Evolutionary conservation across 1,140 invertebrate species (phyloP), one percentile per base, ranked within the genome.

Genomic region (Conopomorpha cramerella): DNA sequence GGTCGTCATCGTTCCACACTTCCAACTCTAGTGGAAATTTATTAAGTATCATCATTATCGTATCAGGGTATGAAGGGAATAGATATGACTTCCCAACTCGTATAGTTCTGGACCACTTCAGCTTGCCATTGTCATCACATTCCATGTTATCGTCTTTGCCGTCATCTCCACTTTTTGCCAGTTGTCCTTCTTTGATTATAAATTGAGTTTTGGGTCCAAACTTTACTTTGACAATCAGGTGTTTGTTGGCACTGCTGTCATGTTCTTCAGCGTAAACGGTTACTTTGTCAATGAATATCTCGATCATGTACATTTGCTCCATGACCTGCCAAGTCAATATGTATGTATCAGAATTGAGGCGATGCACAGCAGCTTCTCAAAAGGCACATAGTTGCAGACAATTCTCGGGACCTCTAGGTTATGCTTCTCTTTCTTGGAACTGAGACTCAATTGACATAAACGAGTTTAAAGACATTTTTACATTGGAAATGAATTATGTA

Each of bases 281-380:
- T 8, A 76, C 55, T 52, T 61, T 65, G 55, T 76, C 62, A 42
- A 76, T 60, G 51, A 76, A 70, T 58, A 76, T 71, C 43, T 76
- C 71, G 43, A 76, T 33, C 55, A 76, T 50, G 58, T 72, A 76
- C 52, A 76, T 62, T 72, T 76, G 71, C 60, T 76, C 67, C 70
- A 76, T 76, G 58, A 76, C 55, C 70, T 76, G 70, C 43, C 39
- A 55, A 71, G 45, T 55, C 55, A 70, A 73, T 39, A 55, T 36
- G 46, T 64, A 54, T 49, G 28, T 43, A 53, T 68, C 46, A 68
- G 55, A 65, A 59, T 36, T n/a, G n/a, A n/a, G n/a, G n/a, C n/a
- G n/a, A n/a, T n/a, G n/a, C n/a, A n/a, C n/a, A n/a, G n/a, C n/a
- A n/a, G n/a, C n/a, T n/a, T n/a, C n/a, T n/a, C n/a, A n/a, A n/a